Evolutionary conservation across 2,113 vertebrate genomes (phyloP).

Genomic region (Tenrec ecaudatus): DNA sequence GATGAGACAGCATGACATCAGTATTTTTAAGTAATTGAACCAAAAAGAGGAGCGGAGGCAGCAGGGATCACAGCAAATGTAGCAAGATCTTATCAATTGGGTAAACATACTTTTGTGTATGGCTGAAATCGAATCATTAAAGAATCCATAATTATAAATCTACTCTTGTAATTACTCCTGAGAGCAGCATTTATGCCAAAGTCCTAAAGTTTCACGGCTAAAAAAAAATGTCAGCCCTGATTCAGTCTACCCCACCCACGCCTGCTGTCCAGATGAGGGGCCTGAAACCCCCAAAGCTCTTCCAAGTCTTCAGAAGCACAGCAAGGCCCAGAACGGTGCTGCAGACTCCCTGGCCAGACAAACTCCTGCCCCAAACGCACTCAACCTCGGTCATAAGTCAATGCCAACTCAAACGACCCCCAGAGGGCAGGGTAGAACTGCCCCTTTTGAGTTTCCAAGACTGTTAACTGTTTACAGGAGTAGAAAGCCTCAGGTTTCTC

Average conservation of each 20-base stretch:
- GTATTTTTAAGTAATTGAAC: constrained; percentile 51
- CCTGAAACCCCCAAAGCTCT: not conserved
- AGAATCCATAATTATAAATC: not conserved
- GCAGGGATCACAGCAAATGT: not conserved
- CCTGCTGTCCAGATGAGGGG: constrained; percentile 2
- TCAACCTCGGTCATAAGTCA: no score
- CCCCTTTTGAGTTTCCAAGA: no score
- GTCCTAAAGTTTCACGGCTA: constrained; percentile 18
- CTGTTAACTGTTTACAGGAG: no score
- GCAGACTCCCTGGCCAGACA: not conserved
- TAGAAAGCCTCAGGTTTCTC: no score
- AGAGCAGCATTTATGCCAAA: constrained; percentile 42
- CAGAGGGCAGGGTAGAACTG: no score
- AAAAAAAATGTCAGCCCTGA: constrained; percentile 3
- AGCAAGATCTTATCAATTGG: constrained; percentile 5
- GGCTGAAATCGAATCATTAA: constrained; percentile 31
- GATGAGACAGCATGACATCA: constrained; percentile 5
- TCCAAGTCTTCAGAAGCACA: not conserved
- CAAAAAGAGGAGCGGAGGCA: not conserved
- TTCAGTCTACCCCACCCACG: not conserved
- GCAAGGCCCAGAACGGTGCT: not conserved
- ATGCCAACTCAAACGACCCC: no score
- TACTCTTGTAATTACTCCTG: not conserved
- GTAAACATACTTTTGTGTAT: not conserved
- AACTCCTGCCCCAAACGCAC: not conserved